Evolutionary conservation across 2,113 vertebrate species (phyloP), one percentile per base, ranked within the genome.

Genomic region (Donacobius atricapilla): DNA sequence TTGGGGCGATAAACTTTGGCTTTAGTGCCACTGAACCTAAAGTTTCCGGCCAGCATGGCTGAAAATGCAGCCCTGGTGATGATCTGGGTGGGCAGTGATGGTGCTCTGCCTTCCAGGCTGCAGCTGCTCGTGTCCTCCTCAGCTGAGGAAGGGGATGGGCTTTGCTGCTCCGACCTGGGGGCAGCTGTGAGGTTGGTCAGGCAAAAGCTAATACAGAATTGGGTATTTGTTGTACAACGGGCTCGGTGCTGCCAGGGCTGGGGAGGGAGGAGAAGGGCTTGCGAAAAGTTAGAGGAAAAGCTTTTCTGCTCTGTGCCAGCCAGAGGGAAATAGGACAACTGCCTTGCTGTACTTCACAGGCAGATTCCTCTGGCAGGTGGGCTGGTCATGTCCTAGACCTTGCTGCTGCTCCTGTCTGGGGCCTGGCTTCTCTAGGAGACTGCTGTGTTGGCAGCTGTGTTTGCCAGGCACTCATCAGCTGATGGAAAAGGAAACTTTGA

Each of bases 131-230:
- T 11, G 21, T 63, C 58, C 28, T 88, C 51, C 61, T 90, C 63
- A 13, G 51, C 61, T 63, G 42, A 50, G 39, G 11, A 91, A 33
- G 40, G n/a, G 65, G n/a, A 88, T 83, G 20, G 3, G 27, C 76
- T 94, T 83, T 95, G 88, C 85, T 76, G 8, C 44, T 56, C 72
- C 63, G 56, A 37, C 88, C 94, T 47, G 64, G 56, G 35, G 82
- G 40, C 83, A 89, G 51, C 92, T 83, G 28, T 16, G 90, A 69
- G 47, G 11, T 57, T 87, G 88, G 79, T 89, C 90, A 93, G 31
- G 68, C 9, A 27, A 68, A 73, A 83, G 25, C 64, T 60, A 28
- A 22, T 57, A 40, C 53, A 37, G 85, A 81, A 51, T 12, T 65
- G 30, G 19, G 2, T 44, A 40, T 51, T 27, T 58, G 28, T 48